Conservation (phyloP, 2,888 invertebrate species). For the Eledona agricola region DNA sequence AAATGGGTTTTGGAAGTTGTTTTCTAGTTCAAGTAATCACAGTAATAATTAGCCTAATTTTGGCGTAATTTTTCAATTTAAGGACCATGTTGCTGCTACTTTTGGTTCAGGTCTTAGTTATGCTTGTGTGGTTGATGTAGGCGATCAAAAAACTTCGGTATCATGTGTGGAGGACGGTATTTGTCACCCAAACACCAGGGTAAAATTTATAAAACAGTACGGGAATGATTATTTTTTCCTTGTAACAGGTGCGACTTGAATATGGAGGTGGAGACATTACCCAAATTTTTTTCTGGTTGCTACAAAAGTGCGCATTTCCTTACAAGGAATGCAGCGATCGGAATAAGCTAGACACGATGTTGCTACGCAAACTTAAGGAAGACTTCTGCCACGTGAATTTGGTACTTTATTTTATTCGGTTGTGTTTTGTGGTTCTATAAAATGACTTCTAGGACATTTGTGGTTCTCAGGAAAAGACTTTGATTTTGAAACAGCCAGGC, state of each 20-base stretch:
- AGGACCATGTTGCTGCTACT: constrained; percentile 87
- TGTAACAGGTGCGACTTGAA: constrained; percentile 71
- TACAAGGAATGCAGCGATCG: constrained; percentile 82
- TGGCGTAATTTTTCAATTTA: constrained; percentile 5
- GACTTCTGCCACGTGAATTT: constrained; percentile 91
- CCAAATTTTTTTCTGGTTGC: constrained; percentile 86
- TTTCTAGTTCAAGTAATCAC: constrained; percentile 64
- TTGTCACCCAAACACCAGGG: constrained; percentile 86
- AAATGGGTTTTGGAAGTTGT: constrained; percentile 87
- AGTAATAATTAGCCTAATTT: constrained; percentile 1
- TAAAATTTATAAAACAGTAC: constrained; percentile 49
- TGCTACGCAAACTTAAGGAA: constrained; percentile 87
- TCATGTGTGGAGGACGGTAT: constrained; percentile 97
- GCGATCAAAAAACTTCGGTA: constrained; percentile 94
- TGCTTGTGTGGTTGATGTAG: constrained; percentile 94
- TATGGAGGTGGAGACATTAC: constrained; percentile 94
- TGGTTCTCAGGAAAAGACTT: constrained; percentile 86
- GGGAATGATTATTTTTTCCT: constrained; percentile 20
- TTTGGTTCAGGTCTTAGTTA: constrained; percentile 85
- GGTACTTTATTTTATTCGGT: constrained; percentile 49
- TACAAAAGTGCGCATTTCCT: constrained; percentile 90
- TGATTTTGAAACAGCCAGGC: constrained; percentile 77
- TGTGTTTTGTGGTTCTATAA: neutral
- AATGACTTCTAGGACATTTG: constrained; percentile 72
- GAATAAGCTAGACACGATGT: constrained; percentile 78